These are phyloP conservation scores for Ficedula albicollis DNA, from an alignment of 2,797 vertebrate genomes.

Conservation along the genomic window DNA sequence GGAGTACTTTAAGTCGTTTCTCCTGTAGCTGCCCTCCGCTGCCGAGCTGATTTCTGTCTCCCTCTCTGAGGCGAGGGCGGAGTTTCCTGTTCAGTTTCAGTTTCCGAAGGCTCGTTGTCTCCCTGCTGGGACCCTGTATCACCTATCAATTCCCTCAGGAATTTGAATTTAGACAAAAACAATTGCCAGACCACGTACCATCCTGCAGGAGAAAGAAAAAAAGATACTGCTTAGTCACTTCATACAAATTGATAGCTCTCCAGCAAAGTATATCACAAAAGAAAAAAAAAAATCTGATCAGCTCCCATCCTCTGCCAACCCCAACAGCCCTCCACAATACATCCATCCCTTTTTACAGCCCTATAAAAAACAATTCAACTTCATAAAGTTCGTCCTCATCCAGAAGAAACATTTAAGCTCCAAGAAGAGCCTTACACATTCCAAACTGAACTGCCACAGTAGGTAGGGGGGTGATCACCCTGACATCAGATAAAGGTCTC, in stretches of 20 bases:
- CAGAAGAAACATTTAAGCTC: not conserved
- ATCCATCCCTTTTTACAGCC: not conserved
- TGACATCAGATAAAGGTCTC: not conserved
- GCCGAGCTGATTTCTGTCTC: conserved; percentile 83
- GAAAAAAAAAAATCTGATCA: rapidly evolving
- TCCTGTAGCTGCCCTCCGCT: conserved; percentile 79
- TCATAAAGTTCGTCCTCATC: not conserved
- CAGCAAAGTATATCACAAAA: not conserved
- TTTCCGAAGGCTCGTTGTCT: conserved; percentile 84
- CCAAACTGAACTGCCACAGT: not conserved
- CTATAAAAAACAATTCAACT: not conserved
- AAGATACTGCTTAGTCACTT: not conserved
- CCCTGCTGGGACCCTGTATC: conserved; percentile 89
- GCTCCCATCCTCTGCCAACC: not conserved
- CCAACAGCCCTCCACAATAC: not conserved
- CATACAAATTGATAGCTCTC: not conserved
- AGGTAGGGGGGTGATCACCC: not conserved
- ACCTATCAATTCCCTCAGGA: conserved; percentile 93
- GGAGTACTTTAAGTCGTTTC: conserved; percentile 53
- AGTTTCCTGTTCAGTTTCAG: conserved; percentile 79
- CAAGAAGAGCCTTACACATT: not conserved
- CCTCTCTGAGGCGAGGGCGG: conserved; percentile 71
- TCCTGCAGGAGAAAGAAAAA: conserved; percentile 76
- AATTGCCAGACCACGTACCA: conserved; percentile 99
- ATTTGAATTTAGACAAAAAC: conserved; percentile 98